phyloP scores from a whole-genome alignment of 2,113 vertebrate genomes.

The Piprites chloris region DNA sequence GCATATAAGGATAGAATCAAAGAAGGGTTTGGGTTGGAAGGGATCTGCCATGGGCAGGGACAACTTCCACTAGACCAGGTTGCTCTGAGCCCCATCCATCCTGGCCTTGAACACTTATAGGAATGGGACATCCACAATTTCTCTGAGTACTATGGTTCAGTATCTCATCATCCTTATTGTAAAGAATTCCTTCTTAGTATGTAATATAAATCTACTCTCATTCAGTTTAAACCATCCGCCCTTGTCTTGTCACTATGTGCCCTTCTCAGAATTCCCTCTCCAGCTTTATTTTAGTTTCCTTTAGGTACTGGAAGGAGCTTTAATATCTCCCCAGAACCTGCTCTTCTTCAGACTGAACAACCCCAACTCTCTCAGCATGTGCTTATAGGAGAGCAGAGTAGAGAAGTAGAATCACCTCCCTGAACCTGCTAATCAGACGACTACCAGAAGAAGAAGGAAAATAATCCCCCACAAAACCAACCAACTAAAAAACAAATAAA shows the following conservation, averaged over 20 bases:
- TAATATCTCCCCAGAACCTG: rapidly evolving
- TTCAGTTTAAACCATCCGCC: not conserved
- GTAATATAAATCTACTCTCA: not conserved
- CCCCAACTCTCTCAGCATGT: not conserved
- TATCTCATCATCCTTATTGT: not conserved
- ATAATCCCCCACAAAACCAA: not conserved
- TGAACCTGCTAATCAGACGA: not conserved
- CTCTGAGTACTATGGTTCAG: not conserved
- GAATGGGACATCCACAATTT: rapidly evolving
- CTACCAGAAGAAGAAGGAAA: not conserved
- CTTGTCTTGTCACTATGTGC: not conserved
- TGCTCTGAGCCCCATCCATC: not conserved
- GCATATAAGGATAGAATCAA: not conserved
- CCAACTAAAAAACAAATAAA: not conserved
- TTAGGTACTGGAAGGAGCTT: not conserved
- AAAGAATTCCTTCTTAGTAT: not conserved
- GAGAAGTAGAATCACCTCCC: not conserved
- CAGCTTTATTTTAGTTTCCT: not conserved
- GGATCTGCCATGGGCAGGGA: too few relatives aligned
- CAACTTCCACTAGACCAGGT: rapidly evolving
- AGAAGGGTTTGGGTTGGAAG: not conserved
- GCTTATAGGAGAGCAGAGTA: not conserved
- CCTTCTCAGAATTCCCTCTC: not conserved
- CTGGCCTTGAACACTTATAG: not conserved
- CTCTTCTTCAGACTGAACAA: not conserved